Percentiles rank a stretch among this genome's conserved stretches.
These are phyloP conservation scores for Erythrocercus mccallii DNA, from an alignment of 2,113 vertebrate genomes.

Conservation along the genomic window DNA sequence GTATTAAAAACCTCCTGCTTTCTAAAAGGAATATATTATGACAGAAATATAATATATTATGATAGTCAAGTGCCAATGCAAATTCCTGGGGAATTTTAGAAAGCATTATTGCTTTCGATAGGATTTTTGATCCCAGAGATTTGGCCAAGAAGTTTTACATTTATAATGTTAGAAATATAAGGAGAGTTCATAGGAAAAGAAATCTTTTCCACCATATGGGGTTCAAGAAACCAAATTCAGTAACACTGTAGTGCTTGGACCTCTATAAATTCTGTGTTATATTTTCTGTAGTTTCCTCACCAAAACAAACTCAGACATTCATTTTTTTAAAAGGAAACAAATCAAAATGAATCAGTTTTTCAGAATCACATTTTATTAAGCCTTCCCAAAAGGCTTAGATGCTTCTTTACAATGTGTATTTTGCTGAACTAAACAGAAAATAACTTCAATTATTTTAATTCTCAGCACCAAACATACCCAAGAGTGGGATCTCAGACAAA, in stretches of 20 bases:
- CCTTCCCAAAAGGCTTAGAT: not conserved
- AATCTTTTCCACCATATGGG: not conserved
- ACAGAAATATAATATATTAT: constrained; percentile 6
- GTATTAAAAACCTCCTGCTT: not conserved
- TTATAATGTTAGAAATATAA: not conserved
- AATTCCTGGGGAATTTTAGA: not conserved
- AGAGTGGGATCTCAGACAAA: not conserved
- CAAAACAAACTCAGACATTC: not conserved
- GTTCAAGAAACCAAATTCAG: not conserved
- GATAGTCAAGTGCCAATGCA: not conserved
- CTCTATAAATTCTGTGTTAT: not conserved
- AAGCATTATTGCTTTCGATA: not conserved
- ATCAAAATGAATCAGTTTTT: not conserved
- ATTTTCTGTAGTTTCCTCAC: not conserved
- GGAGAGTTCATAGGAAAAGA: not conserved
- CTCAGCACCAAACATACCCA: not conserved
- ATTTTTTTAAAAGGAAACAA: not conserved
- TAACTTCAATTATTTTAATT: not conserved
- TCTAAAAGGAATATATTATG: constrained; percentile 6
- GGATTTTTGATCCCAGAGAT: not conserved
- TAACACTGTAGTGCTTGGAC: not conserved
- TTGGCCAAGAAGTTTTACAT: not conserved
- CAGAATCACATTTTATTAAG: not conserved
- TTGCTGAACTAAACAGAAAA: not conserved
- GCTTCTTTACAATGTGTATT: not conserved